Evolutionary conservation across 2,888 invertebrate species (phyloP), one percentile per base, ranked within the genome.

Genomic region (Arge pagana): DNA sequence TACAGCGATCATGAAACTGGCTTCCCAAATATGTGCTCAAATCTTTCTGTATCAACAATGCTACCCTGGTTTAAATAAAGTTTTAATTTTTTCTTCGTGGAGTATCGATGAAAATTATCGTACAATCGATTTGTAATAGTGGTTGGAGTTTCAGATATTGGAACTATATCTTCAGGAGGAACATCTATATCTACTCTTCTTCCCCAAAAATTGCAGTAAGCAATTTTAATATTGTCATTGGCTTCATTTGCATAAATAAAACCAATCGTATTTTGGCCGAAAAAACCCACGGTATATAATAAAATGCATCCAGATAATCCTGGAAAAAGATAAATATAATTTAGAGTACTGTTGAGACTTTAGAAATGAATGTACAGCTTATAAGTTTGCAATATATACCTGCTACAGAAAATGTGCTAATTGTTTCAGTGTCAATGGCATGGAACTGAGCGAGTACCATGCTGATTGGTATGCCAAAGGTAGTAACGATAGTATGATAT

Each of bases 141-240:
- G 1, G 11, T 1, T 4, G 41, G 3, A n/a, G 30, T 35, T 2
- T 59, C 59, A 7, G 42, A 48, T 4, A 61, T 13, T 1, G 56
- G 50, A 1, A 8, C n/a, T 18, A 70, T 57, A 13, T 62, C 45
- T 0, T 36, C 5, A 4, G 50, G 2, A 4, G 33, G 40, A 2
- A 50, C 56, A 4, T 55, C 41, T 2, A 64, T 7, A 24, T 70
- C 62, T 24, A 55, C n/a, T 36, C 70, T 60, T 11, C 49, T 48
- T 7, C 69, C 70, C 65, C 66, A 70, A 18, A 56, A 63, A 37
- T 51, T 39, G 0, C 59, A 19, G 16, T 63, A 61, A 1, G 68
- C 62, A 23, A 69, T 37, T 55, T 56, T 65, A 3, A 66, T 15
- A 1, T 33, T 55, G 21, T 58, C 4, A 0, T 60, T 16, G 5